These are phyloP conservation scores for Dryoscopus gambensis DNA, from an alignment of 2,113 vertebrate species.

Conservation along the genomic window DNA sequence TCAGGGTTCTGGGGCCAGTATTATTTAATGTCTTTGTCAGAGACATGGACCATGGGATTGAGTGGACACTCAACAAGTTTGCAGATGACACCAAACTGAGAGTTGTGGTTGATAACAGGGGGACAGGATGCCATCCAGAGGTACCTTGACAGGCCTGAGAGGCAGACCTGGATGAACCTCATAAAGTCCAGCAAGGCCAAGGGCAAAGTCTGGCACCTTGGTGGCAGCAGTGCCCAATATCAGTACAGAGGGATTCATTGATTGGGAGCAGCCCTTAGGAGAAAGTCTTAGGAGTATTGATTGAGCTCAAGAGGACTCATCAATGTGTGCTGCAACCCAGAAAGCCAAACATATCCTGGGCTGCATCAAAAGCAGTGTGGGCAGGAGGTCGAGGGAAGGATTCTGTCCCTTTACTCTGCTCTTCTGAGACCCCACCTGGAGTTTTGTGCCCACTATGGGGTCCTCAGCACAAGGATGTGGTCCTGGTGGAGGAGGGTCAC, in stretches of 20 bases:
- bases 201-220: neutral
- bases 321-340: neutral
- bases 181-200: neutral
- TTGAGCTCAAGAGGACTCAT: neutral
- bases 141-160: neutral
- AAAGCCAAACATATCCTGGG: neutral
- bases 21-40: neutral
- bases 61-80: neutral
- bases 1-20: neutral
- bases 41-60: neutral
- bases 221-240: neutral
- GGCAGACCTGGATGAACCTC: neutral
- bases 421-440: neutral
- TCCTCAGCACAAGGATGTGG: neutral
- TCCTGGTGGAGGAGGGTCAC: neutral
- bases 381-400: neutral
- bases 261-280: neutral
- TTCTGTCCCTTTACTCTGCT: neutral
- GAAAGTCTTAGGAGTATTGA: neutral
- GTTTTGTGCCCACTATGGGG: neutral
- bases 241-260: neutral
- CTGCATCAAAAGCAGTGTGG: neutral
- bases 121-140: neutral
- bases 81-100: neutral
- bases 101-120: neutral